Evolutionary conservation across 35 echinoderm and acorn worm species (phyloP), one percentile per base, ranked within the genome.

Genomic region (Lytechinus variegatus): DNA sequence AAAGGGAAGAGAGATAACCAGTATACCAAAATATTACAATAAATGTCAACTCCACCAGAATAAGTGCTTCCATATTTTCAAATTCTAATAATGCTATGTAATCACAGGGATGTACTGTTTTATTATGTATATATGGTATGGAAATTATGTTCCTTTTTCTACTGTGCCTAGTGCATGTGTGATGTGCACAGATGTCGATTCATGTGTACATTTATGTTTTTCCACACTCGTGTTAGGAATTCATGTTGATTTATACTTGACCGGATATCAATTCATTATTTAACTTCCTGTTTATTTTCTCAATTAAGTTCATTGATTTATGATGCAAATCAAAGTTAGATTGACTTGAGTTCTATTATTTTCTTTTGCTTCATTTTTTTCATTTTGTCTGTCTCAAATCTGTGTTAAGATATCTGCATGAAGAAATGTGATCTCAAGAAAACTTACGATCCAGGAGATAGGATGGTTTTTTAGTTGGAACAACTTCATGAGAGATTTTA

Each of bases 101-200:
- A 51, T 52, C 88, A 90, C 13, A 29, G 27, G 66, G 52, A 52
- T 52, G 88, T 90, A 90, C 27, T 90, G 88, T 90, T 90, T 90
- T 90, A 54, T 52, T 90, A 90, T 90, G 88, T 90, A 90, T 90
- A 90, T 90, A 90, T 90, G 52, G 88, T 44, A 79, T 79, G 29
- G 52, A 52, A 52, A 90, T 90, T 28, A 12, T 52, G 88, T 90
- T 90, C 12, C 10, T 90, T 44, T 52, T 90, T 90, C 52, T 90
- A 12, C 52, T 90, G 88, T 90, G 28, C 88, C 52, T 44, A 44
- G 33, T 44, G 3, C 11, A 52, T 44, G 52, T 90, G 27, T 27
- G 52, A 54, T 16, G 12, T 90, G 13, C 4, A 8, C 13, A 90
- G 52, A 90, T 54, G 52, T 90, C 11, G 9, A 90, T 90, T 54